Base-by-base conservation (phyloP, 2,888 invertebrate genomes). In the Nineta flava region DNA sequence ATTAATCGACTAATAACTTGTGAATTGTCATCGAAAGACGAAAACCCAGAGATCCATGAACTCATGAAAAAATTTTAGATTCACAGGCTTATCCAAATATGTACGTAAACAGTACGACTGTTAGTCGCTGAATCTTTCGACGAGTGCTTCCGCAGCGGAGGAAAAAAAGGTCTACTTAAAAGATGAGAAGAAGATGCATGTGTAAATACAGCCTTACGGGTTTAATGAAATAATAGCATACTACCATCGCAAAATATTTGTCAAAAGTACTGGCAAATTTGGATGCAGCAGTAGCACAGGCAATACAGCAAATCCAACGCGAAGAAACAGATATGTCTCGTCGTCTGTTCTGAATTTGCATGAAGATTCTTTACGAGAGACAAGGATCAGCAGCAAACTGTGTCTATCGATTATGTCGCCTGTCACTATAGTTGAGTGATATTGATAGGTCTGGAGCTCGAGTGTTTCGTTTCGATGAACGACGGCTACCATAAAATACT, bases 361-460 rank as follows among this genome's bases (percentile, higher is more conserved):
- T 60, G 59, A 48, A 48, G 15, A 59, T 62, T 50, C 47, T 62
- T 15, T 49, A 56, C 21, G 56, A 61, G 54, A 50, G 59, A 41
- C 57, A 59, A 57, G 54, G 61, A 10, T 60, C 60, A 47, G 57
- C 60, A 13, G 38, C 47, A 19, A 59, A 61, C 57, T 60, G 32
- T 32, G 32, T 10, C 10, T 32, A 9, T 32, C 7, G 32, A 32
- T 10, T 32, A 9, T 32, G 32, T 32, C n/a, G n/a, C n/a, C n/a
- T n/a, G n/a, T n/a, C n/a, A n/a, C n/a, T n/a, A n/a, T n/a, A n/a
- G n/a, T n/a, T n/a, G n/a, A n/a, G n/a, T n/a, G n/a, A n/a, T n/a
- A n/a, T n/a, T n/a, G n/a, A n/a, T n/a, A n/a, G n/a, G n/a, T n/a
- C n/a, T n/a, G n/a, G n/a, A n/a, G n/a, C n/a, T n/a, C n/a, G n/a